These are phyloP conservation scores for Chaenogobius annularis DNA, from an alignment of 2,113 vertebrate genomes.

Conservation along the genomic window DNA sequence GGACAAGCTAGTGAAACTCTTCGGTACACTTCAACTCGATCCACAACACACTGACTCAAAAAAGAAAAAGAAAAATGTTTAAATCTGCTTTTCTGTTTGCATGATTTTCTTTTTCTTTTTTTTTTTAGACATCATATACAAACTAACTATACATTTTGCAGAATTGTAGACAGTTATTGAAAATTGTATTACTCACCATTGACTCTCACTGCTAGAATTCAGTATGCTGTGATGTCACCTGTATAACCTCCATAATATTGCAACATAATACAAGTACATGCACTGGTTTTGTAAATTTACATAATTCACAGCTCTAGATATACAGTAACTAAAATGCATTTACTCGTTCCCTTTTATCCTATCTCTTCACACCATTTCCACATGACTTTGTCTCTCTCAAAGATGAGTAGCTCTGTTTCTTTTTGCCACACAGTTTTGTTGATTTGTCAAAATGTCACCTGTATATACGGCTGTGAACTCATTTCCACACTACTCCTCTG, in stretches of 20 bases:
- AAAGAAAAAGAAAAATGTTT: too few relatives aligned
- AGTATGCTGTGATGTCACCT: neutral
- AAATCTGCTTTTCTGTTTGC: too few relatives aligned
- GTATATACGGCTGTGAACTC: constrained; percentile 25
- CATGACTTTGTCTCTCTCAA: neutral
- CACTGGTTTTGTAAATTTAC: neutral
- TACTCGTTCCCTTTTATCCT: neutral
- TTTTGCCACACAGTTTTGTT: constrained; percentile 8
- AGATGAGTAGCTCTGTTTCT: constrained; percentile 10
- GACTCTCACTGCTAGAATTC: too few relatives aligned
- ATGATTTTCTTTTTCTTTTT: too few relatives aligned
- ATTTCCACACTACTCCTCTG: constrained; percentile 21
- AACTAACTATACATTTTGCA: too few relatives aligned
- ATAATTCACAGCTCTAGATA: neutral
- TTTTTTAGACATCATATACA: too few relatives aligned
- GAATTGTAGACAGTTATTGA: too few relatives aligned
- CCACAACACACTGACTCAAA: too few relatives aligned
- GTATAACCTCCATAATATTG: neutral
- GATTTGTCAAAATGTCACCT: constrained; percentile 42
- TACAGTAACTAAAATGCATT: neutral
- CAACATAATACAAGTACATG: too few relatives aligned
- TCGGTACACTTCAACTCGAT: too few relatives aligned
- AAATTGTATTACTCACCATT: too few relatives aligned
- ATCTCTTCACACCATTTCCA: neutral
- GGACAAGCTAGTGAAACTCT: too few relatives aligned